Base-by-base conservation (phyloP, 2,797 vertebrate genomes). In the Telmatherina bonti region DNA sequence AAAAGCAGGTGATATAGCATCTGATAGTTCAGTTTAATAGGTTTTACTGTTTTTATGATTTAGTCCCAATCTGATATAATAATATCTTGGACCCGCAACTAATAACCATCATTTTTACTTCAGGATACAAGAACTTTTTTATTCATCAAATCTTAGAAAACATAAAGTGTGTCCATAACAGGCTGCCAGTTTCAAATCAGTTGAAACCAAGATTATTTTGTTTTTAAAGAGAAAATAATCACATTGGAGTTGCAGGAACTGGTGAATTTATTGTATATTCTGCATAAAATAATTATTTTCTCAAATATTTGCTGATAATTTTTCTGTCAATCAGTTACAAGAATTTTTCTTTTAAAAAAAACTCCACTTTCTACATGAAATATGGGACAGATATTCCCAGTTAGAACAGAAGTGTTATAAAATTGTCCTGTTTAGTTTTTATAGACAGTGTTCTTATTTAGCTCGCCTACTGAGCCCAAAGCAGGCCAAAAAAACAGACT, bases 1-100 rank as follows among this genome's bases (percentile, higher is more conserved):
- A 52, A 85, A 74, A 85, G 27, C 52, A 64, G 67, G 49, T 31
- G 30, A 68, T 57, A 51, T 15, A 7, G 15, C 52, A 20, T 26
- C n/a, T 43, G 45, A 60, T 36, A 33, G 47, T 56, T 56, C 5
- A 59, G 31, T 63, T 66, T 51, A 0, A n/a, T 78, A 59, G 47
- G 47, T 52, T 67, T 49, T 68, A 63, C 27, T 59, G 7, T 63
- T 49, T 59, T 69, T 72, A 62, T 54, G 7, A 51, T 51, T 62
- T 64, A 60, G 56, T 65, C 35, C 31, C 24, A 20, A 63, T 49
- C 1, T 63, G 9, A 70, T 47, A 7, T 47, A 54, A 33, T 15
- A 65, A 5, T 66, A 26, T 31, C 62, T 47, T 52, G 53, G 55
- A 43, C 22, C 1, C 13, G 7, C 29, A 15, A 56, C 1, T 10